Conservation (phyloP, 2,888 invertebrate genomes). For the Pristionchus maxplancki region DNA sequence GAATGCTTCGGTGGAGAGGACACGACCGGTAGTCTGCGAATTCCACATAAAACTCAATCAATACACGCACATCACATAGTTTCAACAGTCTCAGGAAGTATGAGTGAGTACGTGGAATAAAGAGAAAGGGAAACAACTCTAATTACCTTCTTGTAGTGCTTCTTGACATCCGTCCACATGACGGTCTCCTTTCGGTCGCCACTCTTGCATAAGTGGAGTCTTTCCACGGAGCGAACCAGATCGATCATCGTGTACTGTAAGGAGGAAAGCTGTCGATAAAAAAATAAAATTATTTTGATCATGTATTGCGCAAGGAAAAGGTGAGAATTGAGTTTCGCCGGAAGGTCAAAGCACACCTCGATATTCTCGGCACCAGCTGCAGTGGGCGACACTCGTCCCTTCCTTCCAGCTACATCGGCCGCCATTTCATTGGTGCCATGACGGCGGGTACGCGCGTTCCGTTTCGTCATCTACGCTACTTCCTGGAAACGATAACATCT, state of each 20-base stretch:
- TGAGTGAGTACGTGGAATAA: not conserved
- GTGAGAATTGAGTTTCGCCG: not conserved
- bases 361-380: not conserved
- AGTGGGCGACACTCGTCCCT: slow-evolving; percentile 19
- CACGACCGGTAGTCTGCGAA: not conserved
- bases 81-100: not conserved
- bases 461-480: not conserved
- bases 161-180: slow-evolving; percentile 34
- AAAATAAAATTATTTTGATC: not conserved
- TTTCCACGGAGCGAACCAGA: not conserved
- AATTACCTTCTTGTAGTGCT: slow-evolving; percentile 45
- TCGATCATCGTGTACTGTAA: slow-evolving; percentile 44
- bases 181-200: slow-evolving; percentile 20
- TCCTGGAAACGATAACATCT: not conserved
- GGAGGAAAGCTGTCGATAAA: not conserved
- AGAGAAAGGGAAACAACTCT: no score
- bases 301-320: no score
- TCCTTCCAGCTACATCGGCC: not conserved
- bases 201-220: slow-evolving; percentile 16
- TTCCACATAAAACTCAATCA: no score
- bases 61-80: no score
- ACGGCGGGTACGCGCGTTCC: slow-evolving; percentile 14
- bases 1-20: slow-evolving; percentile 13
- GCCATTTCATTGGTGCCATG: slow-evolving; percentile 14
- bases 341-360: not conserved